Conservation (phyloP, 2,113 vertebrate genomes). For the Cebus imitator region DNA sequence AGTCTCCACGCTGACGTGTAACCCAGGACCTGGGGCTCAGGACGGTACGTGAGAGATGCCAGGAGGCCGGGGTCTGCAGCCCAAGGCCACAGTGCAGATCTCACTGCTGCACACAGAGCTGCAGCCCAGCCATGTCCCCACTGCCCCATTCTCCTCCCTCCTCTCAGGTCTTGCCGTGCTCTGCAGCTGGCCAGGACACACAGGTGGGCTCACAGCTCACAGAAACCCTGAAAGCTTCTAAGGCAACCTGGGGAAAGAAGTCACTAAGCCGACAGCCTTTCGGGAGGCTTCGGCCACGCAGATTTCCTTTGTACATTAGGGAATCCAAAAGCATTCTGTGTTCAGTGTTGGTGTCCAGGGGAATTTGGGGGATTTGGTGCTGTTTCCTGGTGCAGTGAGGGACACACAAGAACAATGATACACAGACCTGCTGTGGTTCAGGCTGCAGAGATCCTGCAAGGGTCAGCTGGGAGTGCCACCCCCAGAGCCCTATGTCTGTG, state of each 20-base stretch:
- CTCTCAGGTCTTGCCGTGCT: no score
- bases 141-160: not conserved
- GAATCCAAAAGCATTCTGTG: not conserved
- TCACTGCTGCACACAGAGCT: not conserved
- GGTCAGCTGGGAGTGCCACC: not conserved
- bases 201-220: rapidly evolving
- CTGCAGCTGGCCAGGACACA: rapidly evolving
- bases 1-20: rapidly evolving
- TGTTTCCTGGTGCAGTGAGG: rapidly evolving
- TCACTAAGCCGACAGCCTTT: rapidly evolving
- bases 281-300: rapidly evolving
- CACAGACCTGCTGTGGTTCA: rapidly evolving
- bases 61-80: not conserved
- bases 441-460: not conserved
- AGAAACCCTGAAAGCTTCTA: not conserved
- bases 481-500: not conserved
- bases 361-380: not conserved
- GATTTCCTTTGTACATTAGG: rapidly evolving
- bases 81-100: rapidly evolving
- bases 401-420: rapidly evolving
- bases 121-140: not conserved
- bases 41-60: rapidly evolving
- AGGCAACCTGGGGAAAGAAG: not conserved
- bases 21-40: not conserved
- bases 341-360: rapidly evolving